Evolutionary conservation across 2,888 invertebrate species (phyloP).

Genomic region (Parnassius mnemosyne): DNA sequence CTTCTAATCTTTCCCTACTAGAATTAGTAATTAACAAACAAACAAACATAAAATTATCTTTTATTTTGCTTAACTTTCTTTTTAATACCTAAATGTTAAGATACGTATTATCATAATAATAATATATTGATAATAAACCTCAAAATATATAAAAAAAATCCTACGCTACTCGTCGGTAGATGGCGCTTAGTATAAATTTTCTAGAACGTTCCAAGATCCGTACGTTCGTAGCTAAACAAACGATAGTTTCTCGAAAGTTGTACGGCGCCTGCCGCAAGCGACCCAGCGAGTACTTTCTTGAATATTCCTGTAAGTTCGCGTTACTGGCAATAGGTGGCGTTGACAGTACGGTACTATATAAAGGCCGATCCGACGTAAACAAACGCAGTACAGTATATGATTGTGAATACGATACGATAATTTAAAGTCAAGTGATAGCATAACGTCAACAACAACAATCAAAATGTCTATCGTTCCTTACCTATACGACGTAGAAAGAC

Average conservation of each 20-base stretch:
- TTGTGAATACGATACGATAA: constrained; percentile 23
- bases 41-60: no score
- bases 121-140: no score
- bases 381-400: constrained; percentile 20
- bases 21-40: no score
- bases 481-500: constrained; percentile 54
- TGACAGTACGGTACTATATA: constrained; percentile 41
- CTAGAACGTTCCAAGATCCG: constrained; percentile 5
- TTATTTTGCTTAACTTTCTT: no score
- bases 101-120: no score
- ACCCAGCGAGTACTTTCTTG: constrained; percentile 35
- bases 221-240: neutral
- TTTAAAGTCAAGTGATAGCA: constrained; percentile 25
- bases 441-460: constrained; percentile 5
- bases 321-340: constrained; percentile 43
- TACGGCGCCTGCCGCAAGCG: constrained; percentile 1
- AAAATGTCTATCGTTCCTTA: constrained; percentile 63
- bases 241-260: constrained; percentile 27
- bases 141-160: neutral
- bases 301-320: constrained; percentile 37
- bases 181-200: constrained; percentile 36
- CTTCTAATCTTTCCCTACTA: no score
- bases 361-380: constrained; percentile 25
- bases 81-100: no score
- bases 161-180: constrained; percentile 45